phyloP scores from a whole-genome alignment of 2,797 vertebrate genomes.

The Xerus rutilus region DNA sequence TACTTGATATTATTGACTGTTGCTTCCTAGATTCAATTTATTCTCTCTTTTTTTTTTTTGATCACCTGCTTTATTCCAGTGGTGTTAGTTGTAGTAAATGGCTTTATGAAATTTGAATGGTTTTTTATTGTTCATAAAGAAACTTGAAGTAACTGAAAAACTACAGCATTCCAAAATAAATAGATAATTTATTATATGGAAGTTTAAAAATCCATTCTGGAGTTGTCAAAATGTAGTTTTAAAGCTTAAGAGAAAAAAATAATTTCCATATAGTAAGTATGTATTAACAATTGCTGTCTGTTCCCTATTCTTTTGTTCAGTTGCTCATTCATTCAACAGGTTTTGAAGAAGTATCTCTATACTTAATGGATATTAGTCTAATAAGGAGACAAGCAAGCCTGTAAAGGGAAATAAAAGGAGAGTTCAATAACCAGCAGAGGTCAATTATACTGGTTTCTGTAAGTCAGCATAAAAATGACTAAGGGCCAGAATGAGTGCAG shows the following conservation, averaged over 20 bases:
- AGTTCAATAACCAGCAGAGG: not conserved
- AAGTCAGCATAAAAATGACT: not conserved
- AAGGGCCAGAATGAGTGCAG: not conserved
- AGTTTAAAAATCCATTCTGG: not conserved
- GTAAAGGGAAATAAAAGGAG: not conserved
- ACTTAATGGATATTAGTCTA: conserved; percentile 27
- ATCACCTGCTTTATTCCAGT: not conserved
- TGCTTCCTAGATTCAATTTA: conserved; percentile 2
- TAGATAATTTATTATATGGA: not conserved
- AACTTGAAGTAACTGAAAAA: conserved; percentile 41
- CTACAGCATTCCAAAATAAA: not conserved
- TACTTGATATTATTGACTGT: conserved; percentile 25
- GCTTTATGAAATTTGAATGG: conserved; percentile 16
- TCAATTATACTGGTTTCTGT: not conserved
- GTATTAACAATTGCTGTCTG: not conserved
- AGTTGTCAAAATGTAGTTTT: conserved; percentile 35
- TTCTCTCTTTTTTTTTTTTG: not conserved
- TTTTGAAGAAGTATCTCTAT: not conserved
- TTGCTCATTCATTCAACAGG: not conserved
- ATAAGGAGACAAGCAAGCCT: not conserved
- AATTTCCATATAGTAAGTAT: not conserved
- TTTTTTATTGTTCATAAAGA: conserved; percentile 30
- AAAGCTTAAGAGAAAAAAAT: conserved; percentile 34
- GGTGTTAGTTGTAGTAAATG: not conserved
- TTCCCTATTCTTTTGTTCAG: not conserved